Conservation (phyloP, 2,888 invertebrate genomes). For the Patella caerulea region DNA sequence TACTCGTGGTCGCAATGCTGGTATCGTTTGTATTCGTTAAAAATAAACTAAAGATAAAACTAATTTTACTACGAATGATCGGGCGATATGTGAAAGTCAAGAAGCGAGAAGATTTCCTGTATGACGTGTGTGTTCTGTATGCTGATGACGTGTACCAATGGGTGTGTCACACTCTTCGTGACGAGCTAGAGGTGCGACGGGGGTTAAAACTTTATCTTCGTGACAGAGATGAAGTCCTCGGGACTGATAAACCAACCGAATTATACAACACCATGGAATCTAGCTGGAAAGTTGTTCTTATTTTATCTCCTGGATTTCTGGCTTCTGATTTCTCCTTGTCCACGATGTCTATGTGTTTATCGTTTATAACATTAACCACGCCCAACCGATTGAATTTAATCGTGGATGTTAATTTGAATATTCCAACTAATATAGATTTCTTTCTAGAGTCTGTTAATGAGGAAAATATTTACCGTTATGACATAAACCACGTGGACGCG, state of each 20-base stretch:
- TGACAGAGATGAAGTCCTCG: not conserved
- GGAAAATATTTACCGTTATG: not conserved
- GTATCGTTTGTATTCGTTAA: not conserved
- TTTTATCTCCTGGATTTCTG: not conserved
- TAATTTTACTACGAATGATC: not conserved
- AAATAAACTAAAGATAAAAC: not conserved
- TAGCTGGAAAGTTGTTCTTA: not conserved
- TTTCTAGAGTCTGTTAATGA: not conserved
- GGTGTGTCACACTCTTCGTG: not conserved
- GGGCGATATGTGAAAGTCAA: not conserved
- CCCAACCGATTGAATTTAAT: not conserved
- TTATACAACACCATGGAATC: not conserved
- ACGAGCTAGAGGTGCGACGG: not conserved
- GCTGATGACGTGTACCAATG: not conserved
- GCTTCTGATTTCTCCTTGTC: not conserved
- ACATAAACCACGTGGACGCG: too few species aligned
- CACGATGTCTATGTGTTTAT: not conserved
- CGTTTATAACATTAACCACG: not conserved
- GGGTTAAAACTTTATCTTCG: not conserved
- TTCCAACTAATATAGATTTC: not conserved
- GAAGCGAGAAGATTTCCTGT: not conserved
- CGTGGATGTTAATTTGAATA: not conserved
- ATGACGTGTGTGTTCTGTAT: not conserved
- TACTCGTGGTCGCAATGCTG: not conserved
- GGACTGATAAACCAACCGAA: not conserved